phyloP scores from a whole-genome alignment of 1,140 invertebrate species.

The Orussus abietinus region DNA sequence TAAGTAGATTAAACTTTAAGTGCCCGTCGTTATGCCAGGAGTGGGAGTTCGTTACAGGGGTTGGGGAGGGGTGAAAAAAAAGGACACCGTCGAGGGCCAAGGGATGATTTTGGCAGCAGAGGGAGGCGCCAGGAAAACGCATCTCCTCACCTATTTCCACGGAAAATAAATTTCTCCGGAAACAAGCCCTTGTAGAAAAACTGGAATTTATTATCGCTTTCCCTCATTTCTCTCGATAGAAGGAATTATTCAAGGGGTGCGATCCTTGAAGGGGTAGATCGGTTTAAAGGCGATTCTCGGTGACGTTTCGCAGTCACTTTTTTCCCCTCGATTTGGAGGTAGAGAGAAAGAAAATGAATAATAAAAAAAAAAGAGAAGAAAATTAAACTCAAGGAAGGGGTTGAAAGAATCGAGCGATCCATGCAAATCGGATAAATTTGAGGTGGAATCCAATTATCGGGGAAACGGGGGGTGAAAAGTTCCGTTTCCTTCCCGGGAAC shows the following conservation, averaged over 20 bases:
- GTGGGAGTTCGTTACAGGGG: not conserved
- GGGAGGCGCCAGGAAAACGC: not conserved
- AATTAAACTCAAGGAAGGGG: not conserved
- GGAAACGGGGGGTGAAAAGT: not conserved
- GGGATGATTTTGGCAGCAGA: slow-evolving; percentile 1
- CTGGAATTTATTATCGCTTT: too few species aligned
- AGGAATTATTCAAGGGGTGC: too few species aligned
- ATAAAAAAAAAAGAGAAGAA: not conserved
- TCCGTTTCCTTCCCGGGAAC: slow-evolving; percentile 11
- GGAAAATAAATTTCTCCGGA: too few species aligned
- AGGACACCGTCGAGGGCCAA: not conserved
- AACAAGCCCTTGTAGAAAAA: too few species aligned
- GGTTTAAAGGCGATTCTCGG: too few species aligned
- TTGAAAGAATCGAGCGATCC: slow-evolving; percentile 3
- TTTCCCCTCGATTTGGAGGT: too few species aligned
- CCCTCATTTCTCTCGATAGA: too few species aligned
- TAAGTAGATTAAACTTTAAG: slow-evolving; percentile 45
- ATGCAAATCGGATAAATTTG: not conserved
- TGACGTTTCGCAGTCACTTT: too few species aligned
- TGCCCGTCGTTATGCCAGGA: slow-evolving; percentile 32
- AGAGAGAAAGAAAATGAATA: too few species aligned
- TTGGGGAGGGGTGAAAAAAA: not conserved
- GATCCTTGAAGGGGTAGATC: too few species aligned
- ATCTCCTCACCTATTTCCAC: not conserved
- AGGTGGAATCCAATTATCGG: not conserved